Base-by-base conservation (phyloP, 2,888 invertebrate species). In the Crocallis elinguaria region DNA sequence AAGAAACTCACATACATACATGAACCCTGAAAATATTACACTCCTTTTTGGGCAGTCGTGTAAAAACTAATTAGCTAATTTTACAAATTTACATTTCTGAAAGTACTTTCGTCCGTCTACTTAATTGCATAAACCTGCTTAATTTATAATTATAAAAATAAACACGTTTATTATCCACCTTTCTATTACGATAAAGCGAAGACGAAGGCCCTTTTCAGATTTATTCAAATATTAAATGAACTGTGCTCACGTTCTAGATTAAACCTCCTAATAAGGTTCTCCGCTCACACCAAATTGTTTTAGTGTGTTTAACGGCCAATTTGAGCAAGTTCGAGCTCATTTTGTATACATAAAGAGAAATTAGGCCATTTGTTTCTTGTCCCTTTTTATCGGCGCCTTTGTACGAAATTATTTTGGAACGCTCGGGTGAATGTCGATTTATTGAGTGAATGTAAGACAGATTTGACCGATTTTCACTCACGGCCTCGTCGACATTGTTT, bases 301-400 rank as follows among this genome's bases (percentile, higher is more conserved):
- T 77, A 84, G 82, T 84, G 79, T 81, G 71, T 79, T 77, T 82
- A 83, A 82, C 75, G 75, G 73, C 79, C 81, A 84, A 86, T 84
- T 79, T 75, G 68, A 77, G 77, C 74, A 81, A 80, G 76, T 82
- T 82, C 67, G 61, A 76, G 75, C 80, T 84, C 80, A 84, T 84
- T 87, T 80, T 77, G 76, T 79, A 78, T 76, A 82, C 79, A 77
- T 82, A 81, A 82, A 80, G 79, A 78, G 75, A 81, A 86, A 87
- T 86, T 82, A 82, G 79, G 81, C 71, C 84, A 88, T 87, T 84
- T 85, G 79, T 84, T 83, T 68, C 78, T 66, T 76, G 76, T 75
- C 76, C 74, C 75, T 73, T 79, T 81, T 78, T 70, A 74, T 75
- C 67, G 67, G 67, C 66, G 66, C 67, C 71, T 78, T 73, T 78